phyloP scores from a whole-genome alignment of 2,797 vertebrate species.

The Sitta carolinensis region DNA sequence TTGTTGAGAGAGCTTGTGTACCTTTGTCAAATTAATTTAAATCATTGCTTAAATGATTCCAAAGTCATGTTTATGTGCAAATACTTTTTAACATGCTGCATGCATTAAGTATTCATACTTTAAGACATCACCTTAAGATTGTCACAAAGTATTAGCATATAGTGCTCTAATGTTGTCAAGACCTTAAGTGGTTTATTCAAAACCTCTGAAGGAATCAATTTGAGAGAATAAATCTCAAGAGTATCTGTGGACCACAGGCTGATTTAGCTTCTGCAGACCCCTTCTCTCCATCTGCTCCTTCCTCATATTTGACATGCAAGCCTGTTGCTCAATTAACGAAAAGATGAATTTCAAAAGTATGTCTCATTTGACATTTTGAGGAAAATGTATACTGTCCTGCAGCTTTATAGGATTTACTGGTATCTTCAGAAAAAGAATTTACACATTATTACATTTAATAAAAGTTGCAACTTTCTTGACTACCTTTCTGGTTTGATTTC shows the following conservation, averaged over 20 bases:
- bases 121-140: not conserved
- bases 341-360: not conserved
- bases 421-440: not conserved
- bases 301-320: not conserved
- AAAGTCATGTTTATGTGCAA: not conserved
- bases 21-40: conserved; percentile 2
- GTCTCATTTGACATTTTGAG: not conserved
- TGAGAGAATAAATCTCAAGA: not conserved
- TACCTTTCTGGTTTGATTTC: not conserved
- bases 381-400: not conserved
- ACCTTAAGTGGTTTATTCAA: not conserved
- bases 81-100: not conserved
- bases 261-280: not conserved
- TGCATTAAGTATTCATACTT: not conserved
- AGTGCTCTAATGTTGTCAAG: not conserved
- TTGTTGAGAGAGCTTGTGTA: not conserved
- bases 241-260: not conserved
- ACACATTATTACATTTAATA: no score
- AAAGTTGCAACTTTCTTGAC: not conserved
- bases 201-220: not conserved
- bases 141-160: not conserved
- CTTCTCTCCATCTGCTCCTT: not conserved
- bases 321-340: not conserved
- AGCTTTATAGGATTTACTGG: not conserved
- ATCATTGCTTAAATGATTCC: not conserved